Evolutionary conservation across 2,888 invertebrate species (phyloP).

Genomic region (Daptonema setosum): DNA sequence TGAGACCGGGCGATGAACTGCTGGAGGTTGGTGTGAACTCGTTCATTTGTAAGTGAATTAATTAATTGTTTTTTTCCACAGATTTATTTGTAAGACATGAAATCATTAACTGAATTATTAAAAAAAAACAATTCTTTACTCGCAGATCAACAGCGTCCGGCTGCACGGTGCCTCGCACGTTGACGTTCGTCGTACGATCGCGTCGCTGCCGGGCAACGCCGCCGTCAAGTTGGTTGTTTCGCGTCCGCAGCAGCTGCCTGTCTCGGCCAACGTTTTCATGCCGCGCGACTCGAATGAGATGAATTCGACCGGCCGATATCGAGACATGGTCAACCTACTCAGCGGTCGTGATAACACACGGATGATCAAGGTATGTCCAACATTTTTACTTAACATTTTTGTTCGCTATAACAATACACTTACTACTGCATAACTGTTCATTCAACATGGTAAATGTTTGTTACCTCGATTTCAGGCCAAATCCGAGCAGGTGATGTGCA

Average conservation of each 20-base stretch:
- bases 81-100: too few species aligned
- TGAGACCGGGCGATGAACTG: slow-evolving; percentile 82
- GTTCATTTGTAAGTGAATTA: too few species aligned
- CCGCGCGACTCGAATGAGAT: slow-evolving; percentile 1
- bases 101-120: slow-evolving; percentile 2
- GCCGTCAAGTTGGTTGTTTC: slow-evolving; percentile 6
- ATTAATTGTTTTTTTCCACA: too few species aligned
- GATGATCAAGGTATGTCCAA: slow-evolving; percentile 1
- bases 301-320: neutral
- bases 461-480: slow-evolving; percentile 17
- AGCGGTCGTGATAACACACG: neutral
- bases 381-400: slow-evolving; percentile 5
- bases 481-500: slow-evolving; percentile 17
- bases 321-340: neutral
- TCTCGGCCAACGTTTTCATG: slow-evolving; percentile 16
- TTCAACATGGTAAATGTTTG: too few species aligned
- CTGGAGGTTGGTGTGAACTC: slow-evolving; percentile 38
- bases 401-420: neutral
- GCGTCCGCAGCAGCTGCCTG: slow-evolving; percentile 12
- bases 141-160: slow-evolving; percentile 66
- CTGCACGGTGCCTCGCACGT: slow-evolving; percentile 76
- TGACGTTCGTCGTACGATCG: slow-evolving; percentile 74
- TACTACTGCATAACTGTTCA: too few species aligned
- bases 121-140: neutral
- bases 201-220: slow-evolving; percentile 47